Conservation (phyloP, 2,888 invertebrate genomes). For the Scaeva pyrastri region DNA sequence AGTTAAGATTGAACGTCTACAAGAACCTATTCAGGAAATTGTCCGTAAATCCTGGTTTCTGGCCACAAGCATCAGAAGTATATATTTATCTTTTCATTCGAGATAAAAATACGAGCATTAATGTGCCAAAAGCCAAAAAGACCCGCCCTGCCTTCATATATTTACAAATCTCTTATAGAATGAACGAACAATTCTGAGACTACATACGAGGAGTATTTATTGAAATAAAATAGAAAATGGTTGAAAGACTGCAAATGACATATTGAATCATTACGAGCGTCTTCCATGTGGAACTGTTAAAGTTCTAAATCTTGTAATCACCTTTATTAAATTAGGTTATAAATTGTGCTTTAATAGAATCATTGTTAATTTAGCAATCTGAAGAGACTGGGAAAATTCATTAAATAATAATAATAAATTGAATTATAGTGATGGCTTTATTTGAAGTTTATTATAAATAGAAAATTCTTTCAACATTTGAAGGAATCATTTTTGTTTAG, state of each 20-base stretch:
- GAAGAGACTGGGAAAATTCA: background rate
- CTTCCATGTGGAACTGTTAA: conserved; percentile 28
- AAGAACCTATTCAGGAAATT: background rate
- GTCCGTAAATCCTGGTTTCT: background rate
- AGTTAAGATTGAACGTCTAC: background rate
- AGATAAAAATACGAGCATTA: background rate
- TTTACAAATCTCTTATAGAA: background rate
- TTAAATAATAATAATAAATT: too few species aligned
- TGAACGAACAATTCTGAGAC: too few species aligned
- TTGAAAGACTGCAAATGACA: conserved; percentile 43
- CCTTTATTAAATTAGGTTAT: conserved; percentile 34
- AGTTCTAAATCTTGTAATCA: conserved; percentile 38
- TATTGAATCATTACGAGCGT: conserved; percentile 34
- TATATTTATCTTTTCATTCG: background rate
- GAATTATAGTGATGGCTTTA: background rate
- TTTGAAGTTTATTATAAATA: background rate
- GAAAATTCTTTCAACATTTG: background rate
- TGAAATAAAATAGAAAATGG: conserved; percentile 13
- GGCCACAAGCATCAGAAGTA: too few species aligned
- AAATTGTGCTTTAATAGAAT: conserved; percentile 23
- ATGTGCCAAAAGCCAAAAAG: background rate
- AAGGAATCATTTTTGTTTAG: background rate
- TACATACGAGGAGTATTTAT: background rate
- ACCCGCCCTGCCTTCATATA: background rate
- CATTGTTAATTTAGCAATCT: conserved; percentile 13